Evolutionary conservation across 2,888 invertebrate species (phyloP), one percentile per base, ranked within the genome.

Genomic region (Hypena proboscidalis): DNA sequence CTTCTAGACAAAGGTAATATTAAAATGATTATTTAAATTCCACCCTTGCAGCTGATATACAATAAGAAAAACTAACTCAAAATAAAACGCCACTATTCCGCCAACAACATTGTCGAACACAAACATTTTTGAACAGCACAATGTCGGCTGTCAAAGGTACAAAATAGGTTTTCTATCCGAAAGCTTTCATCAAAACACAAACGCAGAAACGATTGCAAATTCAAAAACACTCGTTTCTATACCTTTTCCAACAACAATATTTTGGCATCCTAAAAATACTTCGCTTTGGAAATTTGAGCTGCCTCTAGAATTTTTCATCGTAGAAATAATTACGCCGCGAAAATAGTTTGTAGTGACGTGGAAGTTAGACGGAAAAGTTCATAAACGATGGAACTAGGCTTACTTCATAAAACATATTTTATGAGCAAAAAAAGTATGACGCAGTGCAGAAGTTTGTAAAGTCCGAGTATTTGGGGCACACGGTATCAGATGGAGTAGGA

Each of bases 161-260:
- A 34, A 42, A 49, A 44, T 44, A 26, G n/a, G 4, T 47, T 54
- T 57, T 47, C 40, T 46, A 33, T 37, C 50, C 9, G 9, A 3
- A 39, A 44, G 36, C 36, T 30, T 35, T 42, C 33, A 37, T 6
- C 14, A n/a, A 17, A 6, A 29, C 7, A 21, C 36, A 42, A 25
- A 9, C 27, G 27, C 31, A 41, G 27, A 37, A 44, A 27, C 10
- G 11, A 15, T 22, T 29, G 27, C 27, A 23, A 32, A 46, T 40
- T 19, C 26, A 39, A 35, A n/a, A 17, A 20, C 19, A 5, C 8
- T 6, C 4, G 8, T 22, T 32, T 32, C 35, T 27, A 22, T 20
- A 19, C 1, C 10, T 7, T 7, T 3, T 21, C 4, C 11, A 9
- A 19, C 9, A 14, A 21, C n/a, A 3, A 26, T n/a, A 1, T 17